These are phyloP conservation scores for Volucella zonaria DNA, from an alignment of 2,888 invertebrate genomes.

Conservation along the genomic window DNA sequence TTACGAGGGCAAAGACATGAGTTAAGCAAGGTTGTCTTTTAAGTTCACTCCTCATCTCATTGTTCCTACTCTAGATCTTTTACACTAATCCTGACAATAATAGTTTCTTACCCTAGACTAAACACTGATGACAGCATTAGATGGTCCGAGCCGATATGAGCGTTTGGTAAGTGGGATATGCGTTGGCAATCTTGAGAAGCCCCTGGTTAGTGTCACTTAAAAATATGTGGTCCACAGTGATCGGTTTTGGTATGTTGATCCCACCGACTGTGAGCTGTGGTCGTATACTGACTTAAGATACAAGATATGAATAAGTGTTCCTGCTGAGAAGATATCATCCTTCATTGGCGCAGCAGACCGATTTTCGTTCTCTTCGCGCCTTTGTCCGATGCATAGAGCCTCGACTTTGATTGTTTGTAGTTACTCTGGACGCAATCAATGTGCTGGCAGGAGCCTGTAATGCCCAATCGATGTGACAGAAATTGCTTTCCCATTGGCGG, in stretches of 20 bases:
- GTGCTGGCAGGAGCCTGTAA: constrained; percentile 86
- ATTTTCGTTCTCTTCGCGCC: not conserved
- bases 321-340: constrained; percentile 80
- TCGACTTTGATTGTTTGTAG: constrained; percentile 61
- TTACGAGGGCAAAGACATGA: too few relatives aligned
- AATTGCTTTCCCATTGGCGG: constrained; percentile 53
- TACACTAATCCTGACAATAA: not conserved
- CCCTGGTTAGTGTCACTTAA: constrained; percentile 84
- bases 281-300: constrained; percentile 88
- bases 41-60: not conserved
- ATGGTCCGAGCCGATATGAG: constrained; percentile 91
- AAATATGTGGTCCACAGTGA: constrained; percentile 96
- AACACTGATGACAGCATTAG: constrained; percentile 90
- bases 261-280: constrained; percentile 84
- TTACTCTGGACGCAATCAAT: constrained; percentile 83
- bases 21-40: too few relatives aligned
- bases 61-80: not conserved
- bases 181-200: constrained; percentile 84
- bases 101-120: constrained; percentile 25
- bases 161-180: constrained; percentile 89
- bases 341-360: too few relatives aligned
- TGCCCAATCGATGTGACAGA: constrained; percentile 81
- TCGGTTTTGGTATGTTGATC: constrained; percentile 89
- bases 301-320: constrained; percentile 86
- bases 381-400: constrained; percentile 25